phyloP scores from a whole-genome alignment of 2,888 invertebrate species.

The Macrosoma leucophasiata region DNA sequence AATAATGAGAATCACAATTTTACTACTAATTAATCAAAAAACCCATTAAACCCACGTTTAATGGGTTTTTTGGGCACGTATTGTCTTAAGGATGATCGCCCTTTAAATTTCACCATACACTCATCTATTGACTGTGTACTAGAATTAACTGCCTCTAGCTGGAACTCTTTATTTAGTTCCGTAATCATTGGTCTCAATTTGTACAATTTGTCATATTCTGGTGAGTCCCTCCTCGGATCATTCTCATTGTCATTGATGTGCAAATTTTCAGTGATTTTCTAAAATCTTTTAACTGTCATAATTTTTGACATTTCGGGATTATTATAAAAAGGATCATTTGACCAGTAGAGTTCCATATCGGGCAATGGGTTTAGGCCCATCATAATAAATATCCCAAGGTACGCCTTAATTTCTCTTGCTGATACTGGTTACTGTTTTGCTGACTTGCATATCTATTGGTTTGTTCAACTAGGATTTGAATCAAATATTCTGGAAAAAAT shows the following conservation, averaged over 20 bases:
- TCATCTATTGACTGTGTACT: too few species aligned
- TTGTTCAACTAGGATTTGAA: constrained; percentile 10
- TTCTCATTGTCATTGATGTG: constrained; percentile 25
- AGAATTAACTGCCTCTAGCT: too few species aligned
- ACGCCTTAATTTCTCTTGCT: constrained; percentile 14
- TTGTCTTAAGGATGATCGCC: too few species aligned
- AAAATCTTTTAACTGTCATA: constrained; percentile 23
- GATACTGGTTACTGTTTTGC: constrained; percentile 12
- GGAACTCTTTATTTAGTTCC: too few species aligned
- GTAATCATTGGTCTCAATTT: constrained; percentile 27
- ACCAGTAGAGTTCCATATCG: constrained; percentile 27
- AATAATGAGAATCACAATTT: too few species aligned
- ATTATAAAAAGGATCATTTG: constrained; percentile 27
- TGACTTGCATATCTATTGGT: constrained; percentile 15
- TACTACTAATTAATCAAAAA: too few species aligned
- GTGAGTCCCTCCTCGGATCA: constrained; percentile 20
- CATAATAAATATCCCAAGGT: constrained; percentile 25
- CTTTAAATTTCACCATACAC: too few species aligned
- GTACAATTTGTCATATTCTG: constrained; percentile 25
- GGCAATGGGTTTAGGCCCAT: constrained; percentile 28
- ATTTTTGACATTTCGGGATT: constrained; percentile 24
- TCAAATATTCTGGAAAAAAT: constrained; percentile 11
- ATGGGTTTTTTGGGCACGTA: too few species aligned
- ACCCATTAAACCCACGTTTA: too few species aligned
- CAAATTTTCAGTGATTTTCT: constrained; percentile 29